Evolutionary conservation across 2,888 invertebrate species (phyloP).

Genomic region (Colletes collaris): DNA sequence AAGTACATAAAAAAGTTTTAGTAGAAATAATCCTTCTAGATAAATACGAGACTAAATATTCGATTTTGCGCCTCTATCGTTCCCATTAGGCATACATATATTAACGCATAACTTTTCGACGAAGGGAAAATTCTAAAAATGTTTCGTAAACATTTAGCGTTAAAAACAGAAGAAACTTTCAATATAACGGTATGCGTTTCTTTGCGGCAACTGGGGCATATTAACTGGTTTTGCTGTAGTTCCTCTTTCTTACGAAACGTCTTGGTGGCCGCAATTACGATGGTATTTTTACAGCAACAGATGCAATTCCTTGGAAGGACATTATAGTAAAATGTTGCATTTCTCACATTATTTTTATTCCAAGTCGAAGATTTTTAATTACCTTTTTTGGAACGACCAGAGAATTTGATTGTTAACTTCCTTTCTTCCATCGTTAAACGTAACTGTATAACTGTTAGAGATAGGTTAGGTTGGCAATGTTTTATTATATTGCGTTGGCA

Average conservation of each 20-base stretch:
- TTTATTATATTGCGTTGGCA: too few relatives aligned
- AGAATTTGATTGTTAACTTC: too few relatives aligned
- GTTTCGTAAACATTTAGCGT: slow-evolving; percentile 1
- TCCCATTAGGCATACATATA: background rate
- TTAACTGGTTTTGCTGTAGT: slow-evolving; percentile 50
- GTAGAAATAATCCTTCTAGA: background rate
- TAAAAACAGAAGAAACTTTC: slow-evolving; percentile 11
- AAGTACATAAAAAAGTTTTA: too few relatives aligned
- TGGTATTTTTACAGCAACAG: slow-evolving; percentile 26
- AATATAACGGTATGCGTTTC: slow-evolving; percentile 40
- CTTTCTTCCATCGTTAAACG: too few relatives aligned
- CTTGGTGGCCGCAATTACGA: slow-evolving; percentile 29
- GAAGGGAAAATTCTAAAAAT: slow-evolving; percentile 13
- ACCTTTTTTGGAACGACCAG: too few relatives aligned
- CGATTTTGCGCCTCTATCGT: background rate
- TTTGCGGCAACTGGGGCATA: slow-evolving; percentile 49
- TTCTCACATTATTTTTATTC: too few relatives aligned
- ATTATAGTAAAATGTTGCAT: background rate
- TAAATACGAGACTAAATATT: background rate
- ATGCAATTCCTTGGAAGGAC: background rate
- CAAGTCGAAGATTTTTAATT: too few relatives aligned
- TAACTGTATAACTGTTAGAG: too few relatives aligned
- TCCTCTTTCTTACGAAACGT: slow-evolving; percentile 31
- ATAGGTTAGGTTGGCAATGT: too few relatives aligned
- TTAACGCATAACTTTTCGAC: background rate